These are phyloP conservation scores for Chaunax sp. DNA, from an alignment of 2,797 vertebrate genomes.

Conservation along the genomic window DNA sequence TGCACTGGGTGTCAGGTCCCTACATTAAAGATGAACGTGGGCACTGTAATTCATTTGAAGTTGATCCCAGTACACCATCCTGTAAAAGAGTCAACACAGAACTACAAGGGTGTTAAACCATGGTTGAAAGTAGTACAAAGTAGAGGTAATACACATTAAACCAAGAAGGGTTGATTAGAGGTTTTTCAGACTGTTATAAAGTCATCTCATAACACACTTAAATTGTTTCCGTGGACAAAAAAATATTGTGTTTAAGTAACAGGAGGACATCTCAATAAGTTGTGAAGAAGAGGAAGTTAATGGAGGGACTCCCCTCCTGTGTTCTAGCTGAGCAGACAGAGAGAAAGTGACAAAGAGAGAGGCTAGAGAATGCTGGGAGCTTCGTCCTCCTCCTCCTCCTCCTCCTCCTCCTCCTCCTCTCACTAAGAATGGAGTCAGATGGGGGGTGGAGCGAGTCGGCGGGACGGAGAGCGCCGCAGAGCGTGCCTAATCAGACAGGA, in stretches of 20 bases:
- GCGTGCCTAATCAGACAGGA: conserved; percentile 93
- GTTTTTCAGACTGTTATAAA: neutral
- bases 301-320: conserved; percentile 37
- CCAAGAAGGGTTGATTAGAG: neutral
- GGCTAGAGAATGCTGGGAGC: conserved; percentile 60
- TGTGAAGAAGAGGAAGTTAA: conserved; percentile 24
- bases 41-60: neutral
- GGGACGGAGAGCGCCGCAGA: conserved; percentile 71
- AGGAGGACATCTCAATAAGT: neutral
- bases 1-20: neutral
- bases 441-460: conserved; percentile 52
- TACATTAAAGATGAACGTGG: neutral
- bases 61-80: neutral
- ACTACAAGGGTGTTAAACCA: neutral
- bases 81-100: neutral
- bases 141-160: neutral
- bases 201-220: neutral
- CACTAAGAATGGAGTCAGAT: conserved; percentile 44
- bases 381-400: conserved; percentile 65
- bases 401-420: conserved; percentile 65
- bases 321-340: conserved; percentile 18
- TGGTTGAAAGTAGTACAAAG: neutral
- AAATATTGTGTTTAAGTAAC: neutral
- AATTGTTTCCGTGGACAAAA: neutral
- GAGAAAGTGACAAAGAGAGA: conserved; percentile 11